A percentile compares a stretch with the other conserved stretches of the same genome.
Evolutionary conservation across 2,888 invertebrate species (phyloP).

Genomic region (Baronia brevicornis): DNA sequence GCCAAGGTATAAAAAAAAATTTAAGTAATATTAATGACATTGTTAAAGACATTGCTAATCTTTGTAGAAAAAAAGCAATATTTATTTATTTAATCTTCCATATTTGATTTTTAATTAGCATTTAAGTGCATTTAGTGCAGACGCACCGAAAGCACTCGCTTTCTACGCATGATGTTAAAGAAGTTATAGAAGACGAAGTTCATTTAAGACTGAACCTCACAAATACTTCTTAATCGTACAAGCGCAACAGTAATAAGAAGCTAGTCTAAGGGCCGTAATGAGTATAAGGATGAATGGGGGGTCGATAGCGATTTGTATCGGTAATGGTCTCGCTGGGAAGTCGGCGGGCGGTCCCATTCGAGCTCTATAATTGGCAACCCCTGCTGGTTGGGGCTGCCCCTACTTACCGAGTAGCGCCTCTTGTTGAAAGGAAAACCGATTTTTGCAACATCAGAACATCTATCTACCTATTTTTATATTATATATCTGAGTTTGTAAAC

Average conservation of each 20-base stretch:
- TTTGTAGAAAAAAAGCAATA: too few species aligned
- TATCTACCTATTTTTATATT: background rate
- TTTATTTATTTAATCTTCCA: too few species aligned
- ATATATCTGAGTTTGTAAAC: constrained; percentile 4
- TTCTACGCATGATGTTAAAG: too few species aligned
- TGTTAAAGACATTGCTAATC: too few species aligned
- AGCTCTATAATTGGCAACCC: constrained; percentile 30
- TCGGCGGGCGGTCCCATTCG: constrained; percentile 26
- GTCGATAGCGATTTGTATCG: constrained; percentile 26
- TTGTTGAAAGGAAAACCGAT: constrained; percentile 1
- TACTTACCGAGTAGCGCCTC: constrained; percentile 3
- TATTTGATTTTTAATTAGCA: too few species aligned
- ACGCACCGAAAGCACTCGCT: too few species aligned
- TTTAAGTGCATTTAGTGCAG: too few species aligned
- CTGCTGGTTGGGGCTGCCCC: constrained; percentile 21
- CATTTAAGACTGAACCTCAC: too few species aligned
- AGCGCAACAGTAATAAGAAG: constrained; percentile 10
- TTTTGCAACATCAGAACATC: too few species aligned
- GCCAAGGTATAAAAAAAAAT: too few species aligned
- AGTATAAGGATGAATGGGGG: constrained; percentile 15
- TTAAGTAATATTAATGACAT: too few species aligned
- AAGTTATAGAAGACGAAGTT: too few species aligned
- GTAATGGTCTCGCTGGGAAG: constrained; percentile 20
- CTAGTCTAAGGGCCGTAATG: constrained; percentile 15
- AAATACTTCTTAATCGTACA: constrained; percentile 8